Evolutionary conservation across 92 coral and sea anemone species (phyloP).

Genomic region (Epizoanthus scotinus): DNA sequence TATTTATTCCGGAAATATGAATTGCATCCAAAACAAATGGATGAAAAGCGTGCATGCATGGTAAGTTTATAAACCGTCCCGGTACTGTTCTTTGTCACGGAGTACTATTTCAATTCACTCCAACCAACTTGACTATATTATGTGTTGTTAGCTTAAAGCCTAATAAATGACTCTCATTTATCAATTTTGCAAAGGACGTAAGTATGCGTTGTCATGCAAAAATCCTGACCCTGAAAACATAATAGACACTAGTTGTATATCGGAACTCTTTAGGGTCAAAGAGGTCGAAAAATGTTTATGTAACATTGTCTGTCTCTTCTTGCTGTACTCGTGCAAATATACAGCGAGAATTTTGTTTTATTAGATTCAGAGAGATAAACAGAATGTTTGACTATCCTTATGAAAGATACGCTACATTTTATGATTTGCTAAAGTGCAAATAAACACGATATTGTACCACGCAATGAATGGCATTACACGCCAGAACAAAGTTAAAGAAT

Average conservation of each 20-base stretch:
- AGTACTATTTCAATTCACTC: constrained; percentile 5
- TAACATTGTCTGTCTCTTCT: background rate
- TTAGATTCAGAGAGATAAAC: background rate
- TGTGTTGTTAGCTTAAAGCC: constrained; percentile 6
- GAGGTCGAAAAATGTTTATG: background rate
- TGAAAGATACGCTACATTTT: constrained; percentile 20
- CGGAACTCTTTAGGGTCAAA: background rate
- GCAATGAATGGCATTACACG: constrained; percentile 27
- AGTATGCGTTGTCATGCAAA: constrained; percentile 10
- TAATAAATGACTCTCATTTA: constrained; percentile 20
- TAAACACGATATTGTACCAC: constrained; percentile 34
- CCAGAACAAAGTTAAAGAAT: background rate
- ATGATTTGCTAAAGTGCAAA: constrained; percentile 29
- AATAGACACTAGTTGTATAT: background rate
- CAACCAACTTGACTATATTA: background rate
- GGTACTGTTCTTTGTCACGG: constrained; percentile 13
- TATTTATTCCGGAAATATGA: constrained; percentile 33
- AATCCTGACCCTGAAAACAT: background rate
- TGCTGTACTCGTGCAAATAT: background rate
- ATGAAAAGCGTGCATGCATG: background rate
- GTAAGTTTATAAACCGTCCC: background rate
- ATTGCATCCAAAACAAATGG: constrained; percentile 44
- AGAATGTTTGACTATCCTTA: constrained; percentile 28
- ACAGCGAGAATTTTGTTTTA: background rate
- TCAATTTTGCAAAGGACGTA: background rate